phyloP scores from a whole-genome alignment of 2,888 invertebrate genomes.

The Caenorhabditis japonica region DNA sequence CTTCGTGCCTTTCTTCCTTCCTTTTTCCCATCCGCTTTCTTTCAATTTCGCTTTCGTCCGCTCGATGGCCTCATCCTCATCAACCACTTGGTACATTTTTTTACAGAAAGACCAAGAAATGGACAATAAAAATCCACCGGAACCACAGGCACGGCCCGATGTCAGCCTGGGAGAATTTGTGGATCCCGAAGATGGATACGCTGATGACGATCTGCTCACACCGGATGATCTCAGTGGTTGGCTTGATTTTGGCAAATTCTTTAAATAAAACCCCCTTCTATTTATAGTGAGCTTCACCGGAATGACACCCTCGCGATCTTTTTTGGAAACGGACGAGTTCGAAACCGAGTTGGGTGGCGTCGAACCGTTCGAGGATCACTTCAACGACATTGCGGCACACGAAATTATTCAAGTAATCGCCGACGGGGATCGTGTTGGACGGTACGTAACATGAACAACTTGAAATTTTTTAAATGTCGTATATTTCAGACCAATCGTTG shows the following conservation, averaged over 20 bases:
- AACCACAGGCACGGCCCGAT: neutral
- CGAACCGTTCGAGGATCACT: conserved; percentile 65
- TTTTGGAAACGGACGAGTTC: conserved; percentile 66
- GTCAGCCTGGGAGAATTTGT: conserved; percentile 61
- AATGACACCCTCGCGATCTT: conserved; percentile 60
- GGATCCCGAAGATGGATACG: conserved; percentile 75
- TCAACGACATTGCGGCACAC: conserved; percentile 83
- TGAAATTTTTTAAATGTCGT: neutral
- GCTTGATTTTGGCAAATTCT: neutral
- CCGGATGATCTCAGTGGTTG: conserved; percentile 66
- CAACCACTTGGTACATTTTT: too few species aligned
- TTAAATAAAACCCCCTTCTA: neutral
- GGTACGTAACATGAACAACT: conserved; percentile 39
- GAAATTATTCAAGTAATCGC: conserved; percentile 88
- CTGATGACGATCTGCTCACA: conserved; percentile 74
- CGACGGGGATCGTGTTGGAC: conserved; percentile 76
- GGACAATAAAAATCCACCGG: conserved; percentile 21
- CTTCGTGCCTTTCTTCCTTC: too few species aligned
- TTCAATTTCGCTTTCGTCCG: too few species aligned
- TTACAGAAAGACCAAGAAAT: neutral
- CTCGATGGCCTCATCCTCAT: too few species aligned
- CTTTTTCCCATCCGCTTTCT: too few species aligned
- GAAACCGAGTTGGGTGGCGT: conserved; percentile 61
- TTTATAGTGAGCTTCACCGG: conserved; percentile 44
- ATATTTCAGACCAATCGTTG: conserved; percentile 87